These are phyloP conservation scores for Xerus rutilus DNA, from an alignment of 2,797 vertebrate genomes.

Conservation along the genomic window DNA sequence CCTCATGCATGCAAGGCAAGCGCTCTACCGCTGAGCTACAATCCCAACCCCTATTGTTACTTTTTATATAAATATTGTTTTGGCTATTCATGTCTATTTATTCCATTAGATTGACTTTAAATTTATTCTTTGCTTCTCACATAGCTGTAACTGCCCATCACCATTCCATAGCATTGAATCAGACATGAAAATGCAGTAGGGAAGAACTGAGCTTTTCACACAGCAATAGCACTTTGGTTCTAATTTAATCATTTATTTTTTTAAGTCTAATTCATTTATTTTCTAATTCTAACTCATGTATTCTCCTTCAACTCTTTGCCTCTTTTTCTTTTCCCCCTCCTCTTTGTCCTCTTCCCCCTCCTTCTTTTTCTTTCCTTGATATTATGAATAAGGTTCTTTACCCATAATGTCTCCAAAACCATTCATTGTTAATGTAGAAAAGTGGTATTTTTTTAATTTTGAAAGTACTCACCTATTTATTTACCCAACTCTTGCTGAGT, in stretches of 20 bases:
- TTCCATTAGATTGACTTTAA: background rate
- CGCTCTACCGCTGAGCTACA: too few relatives aligned
- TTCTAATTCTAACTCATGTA: too few relatives aligned
- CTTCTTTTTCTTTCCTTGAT: background rate
- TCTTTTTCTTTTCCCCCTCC: too few relatives aligned
- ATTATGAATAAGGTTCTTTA: background rate
- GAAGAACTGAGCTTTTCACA: background rate
- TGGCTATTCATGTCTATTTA: background rate
- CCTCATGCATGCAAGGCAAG: too few relatives aligned
- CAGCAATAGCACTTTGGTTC: background rate
- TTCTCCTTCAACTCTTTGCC: background rate
- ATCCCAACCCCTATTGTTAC: background rate
- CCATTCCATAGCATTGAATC: background rate
- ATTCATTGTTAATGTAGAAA: background rate
- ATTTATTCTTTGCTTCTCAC: background rate
- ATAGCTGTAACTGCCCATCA: background rate
- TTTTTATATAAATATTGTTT: background rate
- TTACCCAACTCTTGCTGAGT: background rate
- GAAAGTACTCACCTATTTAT: background rate
- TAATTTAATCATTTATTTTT: background rate
- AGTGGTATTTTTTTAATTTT: background rate
- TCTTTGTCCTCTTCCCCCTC: background rate
- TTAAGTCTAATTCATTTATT: too few relatives aligned
- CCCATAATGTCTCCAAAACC: background rate
- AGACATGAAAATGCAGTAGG: background rate